Base-by-base conservation (phyloP, 2,888 invertebrate species). In the Eupithecia insigniata region DNA sequence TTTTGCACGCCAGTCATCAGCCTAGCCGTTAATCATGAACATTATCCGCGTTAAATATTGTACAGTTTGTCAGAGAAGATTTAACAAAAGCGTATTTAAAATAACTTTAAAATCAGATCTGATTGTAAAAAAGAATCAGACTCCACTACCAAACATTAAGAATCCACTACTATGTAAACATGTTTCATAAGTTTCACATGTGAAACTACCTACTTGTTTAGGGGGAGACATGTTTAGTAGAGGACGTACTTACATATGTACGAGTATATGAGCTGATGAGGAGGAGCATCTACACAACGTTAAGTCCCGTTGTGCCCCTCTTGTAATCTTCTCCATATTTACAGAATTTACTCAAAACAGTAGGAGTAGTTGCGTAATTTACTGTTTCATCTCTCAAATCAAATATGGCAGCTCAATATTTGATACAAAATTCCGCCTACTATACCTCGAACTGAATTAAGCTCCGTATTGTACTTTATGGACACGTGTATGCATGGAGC, bases 401-500 rank as follows among this genome's bases (percentile, higher is more conserved):
- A 26, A 51, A 51, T 26, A 55, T 55, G 55, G 55, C 22, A 55
- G 55, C 55, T 22, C 55, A 55, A 26, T 26, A 12, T 55, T 26
- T 55, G 55, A 55, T 26, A 55, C 14, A 14, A 55, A 12, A 55
- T 26, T 22, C 4, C 43, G 64, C 32, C 46, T 10, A 46, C n/a
- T n/a, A n/a, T n/a, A n/a, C 46, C 67, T 67, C 60, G 69, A 76
- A 74, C 66, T 39, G 71, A 74, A 74, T 77, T 72, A 74, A 76
- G 76, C 77, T 68, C 58, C 66, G 75, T 68, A 73, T 73, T 71
- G 73, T 66, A 73, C 73, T 76, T 75, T 76, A 78, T 74, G 75
- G 77, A 81, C 75, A 80, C 77, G 79, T 78, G 80, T 76, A 79
- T 82, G 79, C 75, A 80, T 76, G 74, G 66, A 75, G 78, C 77